Conservation (phyloP, 2,113 vertebrate species). For the Cololabis saira region DNA sequence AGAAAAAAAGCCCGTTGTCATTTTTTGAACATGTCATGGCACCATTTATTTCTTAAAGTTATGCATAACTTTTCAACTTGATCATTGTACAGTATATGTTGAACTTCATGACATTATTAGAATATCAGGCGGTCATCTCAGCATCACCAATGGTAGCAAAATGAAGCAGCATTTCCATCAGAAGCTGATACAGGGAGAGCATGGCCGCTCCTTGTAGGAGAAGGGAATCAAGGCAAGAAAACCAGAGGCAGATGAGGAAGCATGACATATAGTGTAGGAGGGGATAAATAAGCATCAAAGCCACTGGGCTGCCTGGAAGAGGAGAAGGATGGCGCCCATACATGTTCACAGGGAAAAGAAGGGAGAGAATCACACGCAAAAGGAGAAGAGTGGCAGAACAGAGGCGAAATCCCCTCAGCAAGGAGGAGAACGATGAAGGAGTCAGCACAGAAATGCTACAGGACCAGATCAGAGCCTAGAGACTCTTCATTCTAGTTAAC, state of each 20-base stretch:
- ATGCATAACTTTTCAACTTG: constrained; percentile 77
- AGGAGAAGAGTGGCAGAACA: constrained; percentile 37
- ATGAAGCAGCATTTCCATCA: constrained; percentile 60
- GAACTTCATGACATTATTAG: constrained; percentile 77
- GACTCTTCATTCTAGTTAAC: constrained; percentile 81
- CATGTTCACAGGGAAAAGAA: constrained; percentile 50
- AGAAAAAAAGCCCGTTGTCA: not conserved
- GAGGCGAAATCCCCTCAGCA: constrained; percentile 16
- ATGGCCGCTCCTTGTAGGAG: constrained; percentile 38
- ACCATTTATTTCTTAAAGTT: constrained; percentile 79
- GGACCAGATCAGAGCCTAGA: constrained; percentile 76
- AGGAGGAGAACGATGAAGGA: constrained; percentile 26
- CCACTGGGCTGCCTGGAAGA: constrained; percentile 38
- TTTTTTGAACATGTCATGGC: constrained; percentile 71
- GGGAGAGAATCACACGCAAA: constrained; percentile 39
- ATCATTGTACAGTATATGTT: constrained; percentile 77
- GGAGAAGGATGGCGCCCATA: constrained; percentile 49
- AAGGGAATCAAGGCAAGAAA: constrained; percentile 26
- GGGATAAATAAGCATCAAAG: constrained; percentile 56
- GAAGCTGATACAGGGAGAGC: constrained; percentile 57
- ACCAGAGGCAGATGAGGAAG: constrained; percentile 52
- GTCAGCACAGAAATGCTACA: constrained; percentile 64
- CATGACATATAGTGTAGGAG: constrained; percentile 53
- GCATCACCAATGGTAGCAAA: constrained; percentile 54
- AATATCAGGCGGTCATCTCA: constrained; percentile 69